Evolutionary conservation across 2,113 vertebrate species (phyloP), one percentile per base, ranked within the genome.

Genomic region (Plecotus auritus): DNA sequence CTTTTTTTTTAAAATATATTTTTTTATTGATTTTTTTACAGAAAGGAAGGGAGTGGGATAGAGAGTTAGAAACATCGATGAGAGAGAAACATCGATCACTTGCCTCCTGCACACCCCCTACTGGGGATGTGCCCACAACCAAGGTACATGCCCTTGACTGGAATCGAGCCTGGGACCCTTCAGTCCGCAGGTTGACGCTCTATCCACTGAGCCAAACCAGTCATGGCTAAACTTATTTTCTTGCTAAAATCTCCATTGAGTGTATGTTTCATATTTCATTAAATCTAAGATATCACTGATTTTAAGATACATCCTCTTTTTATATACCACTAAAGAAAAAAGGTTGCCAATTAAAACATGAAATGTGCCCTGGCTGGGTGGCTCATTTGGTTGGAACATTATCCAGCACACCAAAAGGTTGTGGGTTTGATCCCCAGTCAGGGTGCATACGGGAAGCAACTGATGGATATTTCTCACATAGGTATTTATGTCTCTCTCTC

Each of bases 201-300:
- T n/a, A n/a, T n/a, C n/a, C n/a, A n/a, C n/a, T n/a, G n/a, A n/a
- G n/a, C n/a, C n/a, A n/a, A n/a, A n/a, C n/a, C n/a, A n/a, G n/a
- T n/a, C n/a, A n/a, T n/a, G n/a, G n/a, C n/a, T 73, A 78, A 93
- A 42, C 17, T 76, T 87, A 69, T 73, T 89, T 91, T 93, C n/a
- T 89, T 95, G 49, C 64, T 90, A 51, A 94, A 47, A 64, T 92
- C 17, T 74, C 42, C 45, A 28, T 28, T 84, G 28, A 22, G 32
- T 94, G 18, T 91, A 28, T 40, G 17, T 89, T 91, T 94, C 37
- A 77, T 85, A 82, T 64, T 92, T 91, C 17, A 70, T 83, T 59
- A 90, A 90, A 40, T 91, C 64, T 56, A 72, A 90, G 70, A 64
- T 86, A 70, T 30, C 67, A 83, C 20, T 81, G 35, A 69, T 77